Base-by-base conservation (phyloP, 2,888 invertebrate species). In the Philaethria dido region DNA sequence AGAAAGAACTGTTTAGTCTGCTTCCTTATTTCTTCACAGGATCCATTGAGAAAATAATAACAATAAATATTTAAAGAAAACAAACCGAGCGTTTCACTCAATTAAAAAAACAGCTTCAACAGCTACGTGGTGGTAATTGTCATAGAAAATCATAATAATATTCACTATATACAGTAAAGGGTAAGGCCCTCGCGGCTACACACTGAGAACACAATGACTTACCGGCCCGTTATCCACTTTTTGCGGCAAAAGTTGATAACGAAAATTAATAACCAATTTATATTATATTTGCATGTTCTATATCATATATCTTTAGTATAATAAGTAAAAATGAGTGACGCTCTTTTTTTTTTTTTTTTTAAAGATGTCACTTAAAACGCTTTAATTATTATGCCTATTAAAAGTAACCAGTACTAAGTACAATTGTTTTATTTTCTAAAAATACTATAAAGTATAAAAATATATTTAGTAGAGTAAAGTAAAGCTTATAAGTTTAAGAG, bases 201-300 rank as follows among this genome's bases (percentile, higher is more conserved):
- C 45, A 45, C 20, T 9, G 9, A 18, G 18, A 45, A 25, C 52
- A 52, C 29, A 52, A 29, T 16, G 16, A 52, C 52, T 52, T 33
- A 52, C 52, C 52, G 11, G n/a, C 29, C 52, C 52, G 29, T 52
- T 16, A 29, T 52, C 50, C 50, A 52, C 50, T 52, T 25, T 50
- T 29, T 16, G 50, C 50, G 50, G 50, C 50, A 52, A 29, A 29
- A 29, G 50, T 50, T 25, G 39, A 39, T 39, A 1, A 50, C 50
- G 29, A 29, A 50, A 16, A 50, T 16, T 18, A 50, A 29, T 50
- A 50, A 29, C 16, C 4, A n/a, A 50, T 29, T 29, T 4, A 50
- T 45, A 50, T 16, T 8, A 25, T n/a, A n/a, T n/a, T n/a, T n/a
- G n/a, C n/a, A n/a, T n/a, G n/a, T n/a, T n/a, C n/a, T n/a, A n/a